Percentiles rank a stretch among this genome's conserved stretches.
These are phyloP conservation scores for Lacanobia wlatinum DNA, from an alignment of 2,888 invertebrate species.

Conservation along the genomic window DNA sequence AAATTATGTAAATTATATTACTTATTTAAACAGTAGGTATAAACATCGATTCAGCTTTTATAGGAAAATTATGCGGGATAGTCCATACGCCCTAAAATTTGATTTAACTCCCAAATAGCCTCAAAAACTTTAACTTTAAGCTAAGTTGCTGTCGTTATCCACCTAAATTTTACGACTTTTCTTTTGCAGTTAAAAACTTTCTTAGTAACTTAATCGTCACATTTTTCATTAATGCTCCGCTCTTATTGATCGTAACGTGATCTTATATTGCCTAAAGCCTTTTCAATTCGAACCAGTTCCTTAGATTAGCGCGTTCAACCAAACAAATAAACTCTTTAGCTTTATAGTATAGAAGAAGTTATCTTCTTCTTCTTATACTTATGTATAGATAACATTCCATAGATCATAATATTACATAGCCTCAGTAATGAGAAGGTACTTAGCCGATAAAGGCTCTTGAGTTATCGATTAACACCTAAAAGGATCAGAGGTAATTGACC, in stretches of 20 bases:
- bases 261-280: no score
- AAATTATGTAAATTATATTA: constrained; percentile 38
- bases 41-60: constrained; percentile 17
- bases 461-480: constrained; percentile 61
- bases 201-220: background rate
- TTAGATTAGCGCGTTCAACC: no score
- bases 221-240: no score
- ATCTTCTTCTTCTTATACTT: no score
- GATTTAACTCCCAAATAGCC: constrained; percentile 5
- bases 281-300: no score
- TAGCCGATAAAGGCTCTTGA: constrained; percentile 43
- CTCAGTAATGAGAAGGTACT: constrained; percentile 43
- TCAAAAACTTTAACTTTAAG: constrained; percentile 16
- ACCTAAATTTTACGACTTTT: constrained; percentile 12
- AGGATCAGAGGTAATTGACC: constrained; percentile 61
- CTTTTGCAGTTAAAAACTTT: constrained; percentile 15
- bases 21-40: constrained; percentile 22
- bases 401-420: background rate
- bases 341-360: no score
- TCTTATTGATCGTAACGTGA: no score
- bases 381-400: background rate
- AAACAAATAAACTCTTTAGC: no score
- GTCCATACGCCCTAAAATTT: background rate
- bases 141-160: background rate
- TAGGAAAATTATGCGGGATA: constrained; percentile 33